These are phyloP conservation scores for Pseudanteris insignis DNA, from an alignment of 2,888 invertebrate genomes.

Conservation along the genomic window DNA sequence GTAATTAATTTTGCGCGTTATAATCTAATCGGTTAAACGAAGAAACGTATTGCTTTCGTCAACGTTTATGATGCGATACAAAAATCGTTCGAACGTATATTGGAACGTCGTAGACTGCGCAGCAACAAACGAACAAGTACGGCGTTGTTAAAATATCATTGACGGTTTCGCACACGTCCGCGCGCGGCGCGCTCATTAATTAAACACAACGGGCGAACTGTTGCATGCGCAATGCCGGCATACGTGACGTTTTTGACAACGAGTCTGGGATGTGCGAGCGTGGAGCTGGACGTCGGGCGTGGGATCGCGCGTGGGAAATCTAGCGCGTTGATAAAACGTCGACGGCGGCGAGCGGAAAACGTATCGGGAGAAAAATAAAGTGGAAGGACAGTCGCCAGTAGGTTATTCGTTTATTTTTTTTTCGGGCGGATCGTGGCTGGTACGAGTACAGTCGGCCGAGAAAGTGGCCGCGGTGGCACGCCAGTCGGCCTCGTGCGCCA, in stretches of 20 bases:
- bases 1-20: too few relatives aligned
- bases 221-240: conserved; percentile 30
- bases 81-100: conserved; percentile 8
- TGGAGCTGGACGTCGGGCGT: not conserved
- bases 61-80: too few relatives aligned
- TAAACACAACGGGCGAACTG: conserved; percentile 35
- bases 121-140: conserved; percentile 13
- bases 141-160: conserved; percentile 23
- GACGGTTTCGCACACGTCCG: conserved; percentile 22
- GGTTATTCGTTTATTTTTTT: conserved; percentile 45
- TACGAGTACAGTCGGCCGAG: conserved; percentile 40
- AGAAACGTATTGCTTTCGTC: too few relatives aligned
- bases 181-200: conserved; percentile 28
- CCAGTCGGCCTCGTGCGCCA: conserved; percentile 6
- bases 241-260: not conserved
- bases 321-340: too few relatives aligned
- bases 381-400: conserved; percentile 41
- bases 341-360: conserved; percentile 23
- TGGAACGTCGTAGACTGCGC: conserved; percentile 5
- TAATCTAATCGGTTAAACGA: too few relatives aligned
- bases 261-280: conserved; percentile 17
- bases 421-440: conserved; percentile 46
- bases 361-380: conserved; percentile 38
- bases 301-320: conserved; percentile 26
- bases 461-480: conserved; percentile 23